A percentile compares a stretch with the other conserved stretches of the same genome.
phyloP scores from a whole-genome alignment of 2,113 vertebrate species.

The Hyaena hyaena region DNA sequence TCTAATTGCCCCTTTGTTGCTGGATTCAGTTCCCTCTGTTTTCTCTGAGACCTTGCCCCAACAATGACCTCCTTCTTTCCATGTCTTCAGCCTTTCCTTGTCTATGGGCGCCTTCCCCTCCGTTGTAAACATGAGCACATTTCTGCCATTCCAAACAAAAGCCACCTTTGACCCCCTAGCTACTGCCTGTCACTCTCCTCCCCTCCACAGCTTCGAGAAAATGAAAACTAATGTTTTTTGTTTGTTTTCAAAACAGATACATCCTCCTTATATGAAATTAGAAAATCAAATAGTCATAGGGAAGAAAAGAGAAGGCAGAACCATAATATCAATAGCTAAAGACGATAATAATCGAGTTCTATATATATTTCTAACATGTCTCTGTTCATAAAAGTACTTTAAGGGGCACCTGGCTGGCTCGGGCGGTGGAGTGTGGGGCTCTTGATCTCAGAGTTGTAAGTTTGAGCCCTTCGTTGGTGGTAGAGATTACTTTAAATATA shows the following conservation, averaged over 20 bases:
- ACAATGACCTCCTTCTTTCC: not conserved
- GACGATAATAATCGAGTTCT: not conserved
- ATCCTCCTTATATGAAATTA: not conserved
- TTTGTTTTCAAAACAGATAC: not conserved
- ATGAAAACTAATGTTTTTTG: not conserved
- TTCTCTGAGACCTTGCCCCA: constrained; percentile 10
- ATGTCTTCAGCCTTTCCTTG: not conserved
- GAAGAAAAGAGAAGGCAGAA: not conserved
- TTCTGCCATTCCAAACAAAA: not conserved
- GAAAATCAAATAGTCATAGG: not conserved
- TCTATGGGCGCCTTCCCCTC: not conserved
- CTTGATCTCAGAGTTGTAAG: no score
- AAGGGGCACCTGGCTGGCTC: no score
- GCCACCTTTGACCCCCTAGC: not conserved
- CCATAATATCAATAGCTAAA: not conserved
- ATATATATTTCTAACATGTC: not conserved
- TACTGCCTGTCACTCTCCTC: not conserved
- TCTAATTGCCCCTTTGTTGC: not conserved
- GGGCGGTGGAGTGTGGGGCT: no score
- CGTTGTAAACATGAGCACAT: not conserved
- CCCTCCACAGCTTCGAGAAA: not conserved
- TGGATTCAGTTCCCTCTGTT: not conserved
- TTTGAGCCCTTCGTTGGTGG: no score
- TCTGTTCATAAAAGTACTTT: not conserved
- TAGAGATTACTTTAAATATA: no score